Evolutionary conservation across 2,113 vertebrate genomes (phyloP), one percentile per base, ranked within the genome.

Genomic region (Trogon surrucura): DNA sequence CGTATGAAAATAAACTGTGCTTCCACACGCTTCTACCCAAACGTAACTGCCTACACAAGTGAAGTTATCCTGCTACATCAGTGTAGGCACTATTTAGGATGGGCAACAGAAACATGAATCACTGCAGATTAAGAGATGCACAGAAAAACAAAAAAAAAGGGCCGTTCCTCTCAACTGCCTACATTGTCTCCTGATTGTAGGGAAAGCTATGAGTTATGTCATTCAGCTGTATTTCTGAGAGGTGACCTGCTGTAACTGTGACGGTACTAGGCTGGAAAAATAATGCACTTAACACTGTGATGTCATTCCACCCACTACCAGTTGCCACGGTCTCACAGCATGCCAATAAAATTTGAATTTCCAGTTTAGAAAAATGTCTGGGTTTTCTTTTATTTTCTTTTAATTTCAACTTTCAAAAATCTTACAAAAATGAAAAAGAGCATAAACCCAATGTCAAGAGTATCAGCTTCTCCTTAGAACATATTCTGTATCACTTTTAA

Each of bases 1-100:
- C n/a, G 0, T 47, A 88, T 27, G 79, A 91, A 96, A 96, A 96
- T 78, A 90, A 93, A 74, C 56, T 34, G 16, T 58, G 83, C 69
- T 92, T 93, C 91, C 95, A 92, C 56, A 0, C 14, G 4, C 80
- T 81, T 48, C 22, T 94, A 89, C 69, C 85, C 92, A 90, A 15
- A 91, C 15, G 54, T 44, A 44, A 50, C 92, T 91, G 93, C 93
- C 93, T 13, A 93, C 90, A 57, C 85, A 69, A 75, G 83, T 3
- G 38, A 41, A 86, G 85, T 6, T 85, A 19, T 88, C 58, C 88
- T 86, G 75, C 70, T 96, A 30, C 86, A 48, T 4, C 88, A 80
- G 57, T 69, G 48, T 4, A 60, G 86, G 69, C 86, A 51, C 75
- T 84, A 74, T 30, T 44, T 4, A 1, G 70, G 65, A 64, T 19